Evolutionary conservation across 2,113 vertebrate species (phyloP).

Genomic region (Romanogobio albipinnatus): DNA sequence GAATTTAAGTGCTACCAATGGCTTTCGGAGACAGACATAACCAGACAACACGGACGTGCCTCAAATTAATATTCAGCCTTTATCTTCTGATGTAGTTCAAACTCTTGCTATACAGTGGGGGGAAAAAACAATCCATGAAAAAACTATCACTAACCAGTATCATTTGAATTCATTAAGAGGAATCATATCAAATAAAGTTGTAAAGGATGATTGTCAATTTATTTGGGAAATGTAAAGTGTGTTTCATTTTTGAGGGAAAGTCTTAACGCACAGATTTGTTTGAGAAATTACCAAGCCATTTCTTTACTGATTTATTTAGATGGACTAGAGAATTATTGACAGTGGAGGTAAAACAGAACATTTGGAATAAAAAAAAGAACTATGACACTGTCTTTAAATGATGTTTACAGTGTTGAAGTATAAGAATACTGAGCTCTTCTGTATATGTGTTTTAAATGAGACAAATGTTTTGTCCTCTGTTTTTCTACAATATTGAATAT

Average conservation of each 20-base stretch:
- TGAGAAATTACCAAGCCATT: slow-evolving; percentile 42
- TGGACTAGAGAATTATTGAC: slow-evolving; percentile 33
- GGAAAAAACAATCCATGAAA: not conserved
- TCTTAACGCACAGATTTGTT: slow-evolving; percentile 41
- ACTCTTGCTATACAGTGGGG: not conserved
- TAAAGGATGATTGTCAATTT: slow-evolving; percentile 41
- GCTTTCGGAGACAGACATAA: slow-evolving; percentile 79
- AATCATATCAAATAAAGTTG: slow-evolving; percentile 29
- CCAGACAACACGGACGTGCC: slow-evolving; percentile 77
- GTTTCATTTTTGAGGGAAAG: slow-evolving; percentile 43
- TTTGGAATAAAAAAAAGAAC: slow-evolving; percentile 65
- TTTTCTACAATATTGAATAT: slow-evolving; percentile 90
- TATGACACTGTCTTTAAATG: slow-evolving; percentile 96
- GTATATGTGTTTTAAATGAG: slow-evolving; percentile 96
- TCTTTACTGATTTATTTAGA: slow-evolving; percentile 28
- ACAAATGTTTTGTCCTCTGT: slow-evolving; percentile 81
- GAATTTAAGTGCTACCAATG: slow-evolving; percentile 85
- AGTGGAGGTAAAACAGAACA: slow-evolving; percentile 32
- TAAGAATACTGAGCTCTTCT: slow-evolving; percentile 95
- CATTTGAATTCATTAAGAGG: slow-evolving; percentile 32
- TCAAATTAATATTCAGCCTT: slow-evolving; percentile 26
- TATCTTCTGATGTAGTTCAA: slow-evolving; percentile 19
- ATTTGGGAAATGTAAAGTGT: slow-evolving; percentile 44
- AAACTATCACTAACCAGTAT: slow-evolving; percentile 2
- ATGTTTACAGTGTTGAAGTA: slow-evolving; percentile 99